Percentiles rank a stretch among this genome's conserved stretches.
These are phyloP conservation scores for Parasteatoda tepidariorum DNA, from an alignment of 1,140 invertebrate species.

Conservation along the genomic window DNA sequence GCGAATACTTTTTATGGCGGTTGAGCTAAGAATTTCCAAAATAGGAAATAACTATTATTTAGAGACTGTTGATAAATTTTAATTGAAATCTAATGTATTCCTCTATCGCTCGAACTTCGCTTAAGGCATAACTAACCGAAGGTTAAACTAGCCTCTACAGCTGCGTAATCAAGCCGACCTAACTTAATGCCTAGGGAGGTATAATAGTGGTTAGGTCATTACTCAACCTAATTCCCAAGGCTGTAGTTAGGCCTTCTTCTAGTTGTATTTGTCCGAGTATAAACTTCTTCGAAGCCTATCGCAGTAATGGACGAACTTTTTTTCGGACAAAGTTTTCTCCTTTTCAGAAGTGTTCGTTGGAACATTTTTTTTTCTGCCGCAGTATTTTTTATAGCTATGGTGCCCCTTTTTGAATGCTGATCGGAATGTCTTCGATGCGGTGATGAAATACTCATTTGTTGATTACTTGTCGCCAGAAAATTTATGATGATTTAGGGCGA, in stretches of 20 bases:
- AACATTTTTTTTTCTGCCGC: constrained; percentile 11
- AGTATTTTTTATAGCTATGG: constrained; percentile 9
- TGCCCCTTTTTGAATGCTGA: constrained; percentile 11
- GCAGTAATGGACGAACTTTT: constrained; percentile 30
- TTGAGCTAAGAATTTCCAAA: too few relatives aligned
- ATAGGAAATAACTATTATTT: too few relatives aligned
- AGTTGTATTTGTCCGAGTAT: constrained; percentile 50
- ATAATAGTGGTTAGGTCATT: constrained; percentile 50
- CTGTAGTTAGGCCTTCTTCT: constrained; percentile 46
- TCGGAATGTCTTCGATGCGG: not conserved
- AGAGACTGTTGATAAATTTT: constrained; percentile 30
- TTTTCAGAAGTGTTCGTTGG: not conserved
- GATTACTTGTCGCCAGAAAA: constrained; percentile 21
- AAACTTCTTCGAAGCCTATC: constrained; percentile 41
- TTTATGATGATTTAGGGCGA: constrained; percentile 24
- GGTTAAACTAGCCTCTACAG: constrained; percentile 19
- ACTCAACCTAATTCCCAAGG: constrained; percentile 42
- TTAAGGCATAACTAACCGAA: constrained; percentile 2
- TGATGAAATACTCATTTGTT: constrained; percentile 41
- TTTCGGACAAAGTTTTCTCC: not conserved
- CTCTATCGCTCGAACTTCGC: constrained; percentile 24
- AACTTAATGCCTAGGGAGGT: constrained; percentile 34
- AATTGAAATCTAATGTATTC: constrained; percentile 56
- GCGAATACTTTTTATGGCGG: too few relatives aligned
- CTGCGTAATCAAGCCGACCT: constrained; percentile 43